Evolutionary conservation across 1,140 invertebrate species (phyloP).

Genomic region (Trichonephila clavata): DNA sequence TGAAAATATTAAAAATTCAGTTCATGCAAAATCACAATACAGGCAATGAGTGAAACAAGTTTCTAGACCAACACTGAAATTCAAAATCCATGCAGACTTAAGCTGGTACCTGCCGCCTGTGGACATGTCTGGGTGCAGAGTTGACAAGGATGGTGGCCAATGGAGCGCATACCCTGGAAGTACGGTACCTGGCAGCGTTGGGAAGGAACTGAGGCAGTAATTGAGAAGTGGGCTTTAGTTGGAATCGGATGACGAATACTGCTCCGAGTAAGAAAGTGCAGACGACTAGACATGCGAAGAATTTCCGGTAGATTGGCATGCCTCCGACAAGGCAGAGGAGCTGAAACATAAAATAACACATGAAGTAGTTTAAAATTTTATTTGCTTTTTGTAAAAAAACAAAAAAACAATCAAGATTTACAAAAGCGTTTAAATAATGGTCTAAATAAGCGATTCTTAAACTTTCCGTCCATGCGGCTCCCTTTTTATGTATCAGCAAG

Average conservation of each 20-base stretch:
- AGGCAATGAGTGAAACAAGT: background rate
- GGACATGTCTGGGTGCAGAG: background rate
- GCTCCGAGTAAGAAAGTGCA: background rate
- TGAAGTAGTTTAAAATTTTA: too few relatives aligned
- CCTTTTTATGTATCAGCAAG: too few relatives aligned
- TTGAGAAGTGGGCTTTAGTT: background rate
- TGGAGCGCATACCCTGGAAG: constrained; percentile 13
- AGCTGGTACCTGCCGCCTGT: constrained; percentile 10
- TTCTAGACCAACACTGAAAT: background rate
- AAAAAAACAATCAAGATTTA: too few relatives aligned
- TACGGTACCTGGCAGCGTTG: background rate
- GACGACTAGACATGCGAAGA: background rate
- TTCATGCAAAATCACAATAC: too few relatives aligned
- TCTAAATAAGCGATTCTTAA: too few relatives aligned
- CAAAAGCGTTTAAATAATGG: too few relatives aligned
- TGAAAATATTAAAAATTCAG: too few relatives aligned
- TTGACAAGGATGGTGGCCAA: constrained; percentile 12
- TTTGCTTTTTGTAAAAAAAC: too few relatives aligned
- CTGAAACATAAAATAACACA: background rate
- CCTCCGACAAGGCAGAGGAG: background rate
- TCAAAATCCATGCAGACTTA: background rate
- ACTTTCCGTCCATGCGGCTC: too few relatives aligned
- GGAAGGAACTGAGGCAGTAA: constrained; percentile 1
- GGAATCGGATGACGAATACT: background rate
- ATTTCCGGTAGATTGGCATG: background rate